Conservation (phyloP, 1,140 invertebrate genomes). For the Berghia stephanieae region DNA sequence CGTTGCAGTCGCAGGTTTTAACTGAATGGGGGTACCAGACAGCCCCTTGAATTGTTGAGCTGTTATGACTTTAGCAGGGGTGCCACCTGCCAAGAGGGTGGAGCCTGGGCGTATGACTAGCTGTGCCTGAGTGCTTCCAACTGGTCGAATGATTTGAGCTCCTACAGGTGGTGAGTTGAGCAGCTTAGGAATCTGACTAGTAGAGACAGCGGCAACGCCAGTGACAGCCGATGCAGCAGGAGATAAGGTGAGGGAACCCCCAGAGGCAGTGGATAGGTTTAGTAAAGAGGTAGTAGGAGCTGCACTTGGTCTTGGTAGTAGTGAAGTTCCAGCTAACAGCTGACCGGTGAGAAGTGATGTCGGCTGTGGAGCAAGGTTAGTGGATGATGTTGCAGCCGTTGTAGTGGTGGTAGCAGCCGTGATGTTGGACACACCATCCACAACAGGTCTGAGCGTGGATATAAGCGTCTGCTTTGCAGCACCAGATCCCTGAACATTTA, state of each 20-base stretch:
- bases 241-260: conserved; percentile 25
- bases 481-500: no score
- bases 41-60: conserved; percentile 20
- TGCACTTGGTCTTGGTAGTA: conserved; percentile 60
- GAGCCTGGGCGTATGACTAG: conserved; percentile 12
- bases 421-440: no score
- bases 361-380: conserved; percentile 13
- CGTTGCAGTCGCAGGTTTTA: conserved; percentile 25
- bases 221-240: conserved; percentile 21
- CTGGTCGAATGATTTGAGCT: conserved; percentile 10
- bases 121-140: conserved; percentile 12
- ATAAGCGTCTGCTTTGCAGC: conserved; percentile 29
- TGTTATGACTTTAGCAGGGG: conserved; percentile 32
- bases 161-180: conserved; percentile 6
- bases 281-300: conserved; percentile 40
- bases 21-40: conserved; percentile 30
- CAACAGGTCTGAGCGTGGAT: conserved; percentile 29
- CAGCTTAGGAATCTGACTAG: conserved; percentile 30
- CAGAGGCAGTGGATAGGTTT: background rate
- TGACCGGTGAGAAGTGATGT: conserved; percentile 32
- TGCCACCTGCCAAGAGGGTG: background rate
- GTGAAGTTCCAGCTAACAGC: conserved; percentile 23
- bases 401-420: conserved; percentile 21
- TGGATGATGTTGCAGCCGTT: conserved; percentile 20
- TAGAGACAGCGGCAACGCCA: background rate